A percentile compares a stretch with the other conserved stretches of the same genome.
phyloP scores from a whole-genome alignment of 2,113 vertebrate genomes.

The Lepidothrix coronata region DNA sequence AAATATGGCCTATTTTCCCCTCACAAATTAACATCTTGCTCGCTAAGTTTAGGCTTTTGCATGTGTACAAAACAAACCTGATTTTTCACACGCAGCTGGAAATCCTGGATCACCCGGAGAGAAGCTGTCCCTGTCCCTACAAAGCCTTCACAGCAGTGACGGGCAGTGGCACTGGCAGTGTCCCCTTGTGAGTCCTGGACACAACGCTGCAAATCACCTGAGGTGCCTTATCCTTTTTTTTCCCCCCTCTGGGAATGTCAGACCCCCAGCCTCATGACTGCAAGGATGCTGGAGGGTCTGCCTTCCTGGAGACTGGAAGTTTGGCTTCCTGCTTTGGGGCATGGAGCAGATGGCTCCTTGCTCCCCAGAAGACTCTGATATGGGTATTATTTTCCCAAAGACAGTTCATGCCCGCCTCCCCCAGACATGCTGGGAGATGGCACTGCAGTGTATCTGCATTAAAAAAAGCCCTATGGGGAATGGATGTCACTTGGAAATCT shows the following conservation, averaged over 20 bases:
- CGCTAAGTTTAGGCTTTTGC: slow-evolving; percentile 41
- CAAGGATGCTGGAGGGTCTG: neutral
- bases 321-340: neutral
- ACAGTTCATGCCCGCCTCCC: neutral
- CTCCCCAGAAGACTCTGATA: neutral
- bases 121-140: neutral
- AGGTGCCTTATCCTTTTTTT: neutral
- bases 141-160: neutral
- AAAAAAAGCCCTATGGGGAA: neutral
- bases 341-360: neutral
- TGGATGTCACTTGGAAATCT: neutral
- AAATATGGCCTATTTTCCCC: slow-evolving; percentile 57
- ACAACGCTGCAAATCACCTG: neutral
- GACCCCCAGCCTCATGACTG: neutral
- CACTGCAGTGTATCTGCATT: neutral
- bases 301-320: neutral
- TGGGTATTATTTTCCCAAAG: neutral
- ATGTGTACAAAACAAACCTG: neutral
- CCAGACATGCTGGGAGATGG: neutral
- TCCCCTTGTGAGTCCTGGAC: neutral
- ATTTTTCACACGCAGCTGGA: slow-evolving; percentile 23
- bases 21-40: slow-evolving; percentile 41
- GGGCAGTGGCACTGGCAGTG: neutral
- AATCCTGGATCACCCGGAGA: neutral
- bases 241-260: neutral